phyloP scores from a whole-genome alignment of 2,888 invertebrate species.

The Napeogenes sylphis region DNA sequence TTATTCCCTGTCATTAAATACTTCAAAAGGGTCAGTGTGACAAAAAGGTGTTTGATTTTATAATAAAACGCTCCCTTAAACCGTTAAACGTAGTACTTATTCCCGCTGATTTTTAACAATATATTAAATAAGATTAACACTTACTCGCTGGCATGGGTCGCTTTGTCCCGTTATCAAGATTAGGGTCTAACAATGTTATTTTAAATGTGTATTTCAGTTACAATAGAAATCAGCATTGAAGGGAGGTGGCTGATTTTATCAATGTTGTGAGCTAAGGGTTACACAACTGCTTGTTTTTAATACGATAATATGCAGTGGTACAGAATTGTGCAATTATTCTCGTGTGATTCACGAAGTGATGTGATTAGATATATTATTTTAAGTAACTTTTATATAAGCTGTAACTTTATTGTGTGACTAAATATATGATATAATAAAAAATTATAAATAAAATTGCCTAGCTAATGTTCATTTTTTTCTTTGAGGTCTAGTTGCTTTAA shows the following conservation, averaged over 20 bases:
- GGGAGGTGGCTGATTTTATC: slow-evolving; percentile 58
- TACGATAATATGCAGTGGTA: slow-evolving; percentile 12
- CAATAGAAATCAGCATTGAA: slow-evolving; percentile 61
- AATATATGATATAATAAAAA: too few relatives aligned
- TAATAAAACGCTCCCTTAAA: slow-evolving; percentile 44
- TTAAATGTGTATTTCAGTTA: slow-evolving; percentile 62
- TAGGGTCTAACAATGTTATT: slow-evolving; percentile 69
- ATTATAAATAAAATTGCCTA: too few relatives aligned
- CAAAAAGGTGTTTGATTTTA: slow-evolving; percentile 20
- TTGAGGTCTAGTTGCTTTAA: too few relatives aligned
- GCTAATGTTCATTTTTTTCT: too few relatives aligned
- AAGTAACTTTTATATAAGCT: too few relatives aligned
- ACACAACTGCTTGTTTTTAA: slow-evolving; percentile 34
- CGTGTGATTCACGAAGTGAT: not conserved
- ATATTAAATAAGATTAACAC: slow-evolving; percentile 76
- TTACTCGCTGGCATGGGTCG: slow-evolving; percentile 55
- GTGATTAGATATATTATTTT: too few relatives aligned
- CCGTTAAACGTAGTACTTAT: slow-evolving; percentile 52
- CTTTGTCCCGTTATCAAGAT: slow-evolving; percentile 72
- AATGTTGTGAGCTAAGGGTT: slow-evolving; percentile 30
- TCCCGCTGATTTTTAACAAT: slow-evolving; percentile 68
- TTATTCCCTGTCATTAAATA: slow-evolving; percentile 5
- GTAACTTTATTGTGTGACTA: too few relatives aligned
- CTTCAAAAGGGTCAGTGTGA: slow-evolving; percentile 15
- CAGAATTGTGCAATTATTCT: not conserved